Conservation (phyloP, 2,113 vertebrate genomes). For the Dendropsophus ebraccatus region DNA sequence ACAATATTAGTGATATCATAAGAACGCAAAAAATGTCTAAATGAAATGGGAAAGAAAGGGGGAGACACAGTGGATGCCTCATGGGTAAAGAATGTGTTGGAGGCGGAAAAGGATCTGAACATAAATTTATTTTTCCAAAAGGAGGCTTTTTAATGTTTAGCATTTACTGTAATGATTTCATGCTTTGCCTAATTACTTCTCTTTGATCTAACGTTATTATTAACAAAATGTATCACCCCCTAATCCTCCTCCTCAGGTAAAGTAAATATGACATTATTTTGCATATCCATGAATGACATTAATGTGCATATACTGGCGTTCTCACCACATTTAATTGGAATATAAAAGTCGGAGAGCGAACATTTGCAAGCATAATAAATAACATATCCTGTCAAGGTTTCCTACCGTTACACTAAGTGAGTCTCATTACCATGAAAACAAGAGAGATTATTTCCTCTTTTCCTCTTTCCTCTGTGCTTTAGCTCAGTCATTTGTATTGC, state of each 20-base stretch:
- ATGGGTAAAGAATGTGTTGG: neutral
- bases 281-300: slow-evolving; percentile 7
- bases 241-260: neutral
- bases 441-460: neutral
- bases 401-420: neutral
- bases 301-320: neutral
- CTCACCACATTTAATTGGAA: neutral
- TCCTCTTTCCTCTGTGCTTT: neutral
- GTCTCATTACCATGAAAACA: neutral
- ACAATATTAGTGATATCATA: neutral
- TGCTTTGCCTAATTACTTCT: neutral
- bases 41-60: neutral
- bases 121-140: neutral
- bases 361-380: neutral
- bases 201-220: neutral
- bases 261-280: neutral
- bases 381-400: slow-evolving; percentile 5
- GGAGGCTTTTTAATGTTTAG: neutral
- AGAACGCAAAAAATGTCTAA: neutral
- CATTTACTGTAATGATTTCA: neutral
- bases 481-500: neutral
- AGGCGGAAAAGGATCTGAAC: neutral
- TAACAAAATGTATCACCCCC: neutral
- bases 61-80: neutral
- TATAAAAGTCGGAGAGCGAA: neutral